A percentile compares a stretch with the other conserved stretches of the same genome.
Conservation (phyloP, 2,113 vertebrate species). For the Nycticebus coucang region DNA sequence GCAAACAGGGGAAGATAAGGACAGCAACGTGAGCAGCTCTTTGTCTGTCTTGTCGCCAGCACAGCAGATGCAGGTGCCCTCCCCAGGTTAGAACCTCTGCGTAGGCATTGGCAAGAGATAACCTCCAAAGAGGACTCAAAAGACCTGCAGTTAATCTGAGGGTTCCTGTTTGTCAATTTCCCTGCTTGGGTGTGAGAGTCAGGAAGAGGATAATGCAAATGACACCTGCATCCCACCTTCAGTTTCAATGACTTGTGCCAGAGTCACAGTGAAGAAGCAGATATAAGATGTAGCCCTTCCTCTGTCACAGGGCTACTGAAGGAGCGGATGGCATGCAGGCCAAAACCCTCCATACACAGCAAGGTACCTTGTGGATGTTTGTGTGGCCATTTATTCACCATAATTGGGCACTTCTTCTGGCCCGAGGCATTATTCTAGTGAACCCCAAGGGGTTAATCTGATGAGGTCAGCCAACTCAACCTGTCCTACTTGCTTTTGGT, state of each 20-base stretch:
- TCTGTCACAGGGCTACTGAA: rapidly evolving
- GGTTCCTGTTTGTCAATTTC: background rate
- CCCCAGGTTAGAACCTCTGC: background rate
- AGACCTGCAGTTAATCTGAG: background rate
- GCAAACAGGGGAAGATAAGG: background rate
- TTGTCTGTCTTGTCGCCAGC: background rate
- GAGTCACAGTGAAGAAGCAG: background rate
- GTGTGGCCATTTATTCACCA: background rate
- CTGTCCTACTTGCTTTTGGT: too few relatives aligned
- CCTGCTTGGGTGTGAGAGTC: too few relatives aligned
- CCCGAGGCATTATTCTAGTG: background rate
- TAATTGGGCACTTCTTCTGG: background rate
- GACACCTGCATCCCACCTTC: rapidly evolving
- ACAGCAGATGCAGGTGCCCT: too few relatives aligned
- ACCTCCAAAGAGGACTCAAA: background rate
- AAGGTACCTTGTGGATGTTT: background rate
- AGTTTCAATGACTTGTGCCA: background rate
- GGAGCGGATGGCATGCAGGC: rapidly evolving
- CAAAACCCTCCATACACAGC: too few relatives aligned
- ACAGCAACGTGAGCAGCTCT: background rate
- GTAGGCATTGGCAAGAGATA: background rate
- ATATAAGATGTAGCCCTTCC: background rate
- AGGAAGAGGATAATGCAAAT: background rate
- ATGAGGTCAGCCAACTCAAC: too few relatives aligned
- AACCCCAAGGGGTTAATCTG: too few relatives aligned